Percentiles rank a stretch among this genome's conserved stretches.
Conservation (phyloP, 2,113 vertebrate genomes). For the Ictalurus punctatus region DNA sequence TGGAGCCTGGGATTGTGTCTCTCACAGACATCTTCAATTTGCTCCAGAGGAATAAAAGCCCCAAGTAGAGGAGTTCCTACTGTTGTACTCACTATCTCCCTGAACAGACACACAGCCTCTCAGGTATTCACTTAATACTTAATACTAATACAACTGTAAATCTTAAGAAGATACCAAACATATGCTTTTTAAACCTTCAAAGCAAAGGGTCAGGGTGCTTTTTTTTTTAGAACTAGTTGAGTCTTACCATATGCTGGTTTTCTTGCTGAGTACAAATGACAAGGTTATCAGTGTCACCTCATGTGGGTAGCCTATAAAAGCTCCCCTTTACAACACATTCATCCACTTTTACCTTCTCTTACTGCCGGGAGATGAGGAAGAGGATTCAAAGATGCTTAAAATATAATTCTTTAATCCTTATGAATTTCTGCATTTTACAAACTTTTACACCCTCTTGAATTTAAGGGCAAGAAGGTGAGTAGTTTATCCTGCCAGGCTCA, state of each 20-base stretch:
- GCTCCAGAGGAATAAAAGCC: conserved; percentile 81
- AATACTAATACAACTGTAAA: neutral
- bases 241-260: neutral
- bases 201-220: neutral
- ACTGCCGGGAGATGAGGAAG: neutral
- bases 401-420: neutral
- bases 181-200: neutral
- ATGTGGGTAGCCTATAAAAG: neutral
- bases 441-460: neutral
- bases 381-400: neutral
- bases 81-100: conserved; percentile 79
- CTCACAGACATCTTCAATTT: conserved; percentile 76
- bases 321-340: neutral
- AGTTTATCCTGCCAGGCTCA: neutral
- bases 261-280: neutral
- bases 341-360: neutral
- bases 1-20: conserved; percentile 77
- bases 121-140: neutral
- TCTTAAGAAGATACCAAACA: neutral
- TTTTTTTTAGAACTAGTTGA: neutral
- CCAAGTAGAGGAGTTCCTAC: conserved; percentile 82
- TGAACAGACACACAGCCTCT: conserved; percentile 48
- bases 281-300: neutral
- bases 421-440: neutral
- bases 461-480: neutral